phyloP scores from a whole-genome alignment of 1,140 invertebrate species.

The Ericerus pela region DNA sequence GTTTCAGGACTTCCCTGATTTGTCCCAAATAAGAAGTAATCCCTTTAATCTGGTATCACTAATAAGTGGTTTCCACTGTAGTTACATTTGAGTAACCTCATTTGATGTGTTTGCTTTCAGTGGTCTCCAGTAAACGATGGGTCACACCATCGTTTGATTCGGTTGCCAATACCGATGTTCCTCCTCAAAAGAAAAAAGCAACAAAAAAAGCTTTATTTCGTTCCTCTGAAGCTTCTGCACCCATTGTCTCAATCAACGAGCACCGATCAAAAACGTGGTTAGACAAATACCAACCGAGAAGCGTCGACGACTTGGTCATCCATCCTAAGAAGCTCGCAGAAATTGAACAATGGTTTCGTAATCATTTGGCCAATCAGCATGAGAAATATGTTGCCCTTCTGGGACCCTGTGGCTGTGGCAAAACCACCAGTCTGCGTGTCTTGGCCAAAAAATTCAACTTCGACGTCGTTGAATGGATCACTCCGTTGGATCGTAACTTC shows the following conservation, averaged over 20 bases:
- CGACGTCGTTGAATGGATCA: slow-evolving; percentile 52
- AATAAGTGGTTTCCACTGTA: no score
- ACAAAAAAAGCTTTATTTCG: background rate
- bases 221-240: background rate
- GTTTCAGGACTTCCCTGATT: no score
- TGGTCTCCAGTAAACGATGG: slow-evolving; percentile 3
- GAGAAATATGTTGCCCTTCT: slow-evolving; percentile 40
- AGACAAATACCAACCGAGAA: slow-evolving; percentile 37
- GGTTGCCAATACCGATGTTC: background rate
- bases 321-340: slow-evolving; percentile 45
- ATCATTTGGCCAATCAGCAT: slow-evolving; percentile 15
- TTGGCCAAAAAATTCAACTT: slow-evolving; percentile 41
- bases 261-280: background rate
- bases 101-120: no score
- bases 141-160: background rate
- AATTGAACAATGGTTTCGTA: slow-evolving; percentile 39
- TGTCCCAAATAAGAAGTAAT: no score
- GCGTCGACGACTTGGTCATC: slow-evolving; percentile 39
- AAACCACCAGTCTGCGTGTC: slow-evolving; percentile 44
- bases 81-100: no score
- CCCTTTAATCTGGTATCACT: no score
- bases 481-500: slow-evolving; percentile 41
- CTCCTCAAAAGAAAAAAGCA: background rate
- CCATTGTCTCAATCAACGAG: background rate
- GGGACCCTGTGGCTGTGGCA: slow-evolving; percentile 55